Base-by-base conservation (phyloP, 2,113 vertebrate species). In the Tachycineta bicolor region DNA sequence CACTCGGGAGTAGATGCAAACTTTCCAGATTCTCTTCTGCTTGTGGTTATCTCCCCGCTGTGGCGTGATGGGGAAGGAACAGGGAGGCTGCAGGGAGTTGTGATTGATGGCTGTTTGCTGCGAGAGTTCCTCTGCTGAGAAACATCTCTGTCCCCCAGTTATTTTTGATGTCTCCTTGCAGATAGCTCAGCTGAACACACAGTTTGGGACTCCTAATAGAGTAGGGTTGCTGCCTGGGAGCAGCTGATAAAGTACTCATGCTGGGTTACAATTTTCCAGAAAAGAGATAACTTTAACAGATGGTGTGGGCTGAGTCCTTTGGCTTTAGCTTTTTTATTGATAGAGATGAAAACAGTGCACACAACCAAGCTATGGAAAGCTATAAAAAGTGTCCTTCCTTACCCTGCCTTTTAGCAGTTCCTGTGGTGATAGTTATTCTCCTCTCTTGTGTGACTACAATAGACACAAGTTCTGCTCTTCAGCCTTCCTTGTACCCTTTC, bases 281-380 rank as follows among this genome's bases (percentile, higher is more conserved):
- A 77, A 83, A 94, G 75, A 96, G 93, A 89, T 93, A 96, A 92
- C 80, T 93, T 96, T 93, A 93, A 87, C 96, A 96, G 94, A 93
- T 96, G 95, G 89, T 39, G 93, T 94, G 78, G 89, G 89, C 85
- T 1, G 37, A 76, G 79, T 91, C 33, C 94, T 89, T 91, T 96
- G 91, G 77, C 83, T 94, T 80, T 41, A 87, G 47, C 39, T 63
- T 43, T 88, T 96, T 69, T 90, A 83, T 28, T 85, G 91, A 77
- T 75, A 94, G 89, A 69, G 89, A 69, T 79, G 58, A 95, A 89
- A 94, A 60, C 84, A 82, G 81, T 47, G 60, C 90, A 56, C 63
- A 90, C 5, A 10, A 92, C 56, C 49, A 70, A 93, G 84, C 74
- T 73, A 44, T 74, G 91, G 89, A 94, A 97, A 89, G 60, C 83